Conservation (phyloP, 1,140 invertebrate genomes). For the Drosophila melanica region DNA sequence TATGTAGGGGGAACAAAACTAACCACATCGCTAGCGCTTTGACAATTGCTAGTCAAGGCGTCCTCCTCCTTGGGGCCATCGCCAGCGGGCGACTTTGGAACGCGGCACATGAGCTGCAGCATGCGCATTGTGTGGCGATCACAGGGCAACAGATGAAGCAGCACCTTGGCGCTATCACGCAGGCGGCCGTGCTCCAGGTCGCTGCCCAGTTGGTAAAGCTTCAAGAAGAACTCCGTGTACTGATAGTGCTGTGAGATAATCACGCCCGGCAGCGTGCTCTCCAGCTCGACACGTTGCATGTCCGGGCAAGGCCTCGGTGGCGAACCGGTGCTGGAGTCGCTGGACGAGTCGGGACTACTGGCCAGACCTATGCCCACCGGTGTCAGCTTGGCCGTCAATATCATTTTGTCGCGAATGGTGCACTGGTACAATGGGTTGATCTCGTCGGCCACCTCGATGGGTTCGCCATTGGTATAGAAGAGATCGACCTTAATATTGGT, state of each 20-base stretch:
- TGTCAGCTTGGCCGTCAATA: conserved; percentile 94
- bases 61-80: conserved; percentile 57
- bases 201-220: conserved; percentile 95
- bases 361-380: conserved; percentile 92
- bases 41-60: conserved; percentile 35
- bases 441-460: conserved; percentile 94
- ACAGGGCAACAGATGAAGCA: conserved; percentile 95
- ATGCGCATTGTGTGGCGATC: conserved; percentile 90
- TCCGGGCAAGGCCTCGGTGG: conserved; percentile 92
- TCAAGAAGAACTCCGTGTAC: conserved; percentile 95
- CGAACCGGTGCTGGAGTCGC: conserved; percentile 87
- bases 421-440: conserved; percentile 94
- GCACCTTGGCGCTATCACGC: conserved; percentile 92
- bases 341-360: conserved; percentile 90
- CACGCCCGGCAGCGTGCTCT: conserved; percentile 95
- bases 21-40: conserved; percentile 24
- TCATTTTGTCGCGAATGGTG: conserved; percentile 95
- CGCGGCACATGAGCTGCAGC: conserved; percentile 86
- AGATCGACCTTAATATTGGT: conserved; percentile 93
- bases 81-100: conserved; percentile 49
- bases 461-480: conserved; percentile 93
- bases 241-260: conserved; percentile 91
- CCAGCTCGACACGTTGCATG: conserved; percentile 88
- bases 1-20: background rate
- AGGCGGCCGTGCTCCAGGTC: conserved; percentile 91